These are phyloP conservation scores for Mugil cephalus DNA, from an alignment of 2,113 vertebrate species.

Conservation along the genomic window DNA sequence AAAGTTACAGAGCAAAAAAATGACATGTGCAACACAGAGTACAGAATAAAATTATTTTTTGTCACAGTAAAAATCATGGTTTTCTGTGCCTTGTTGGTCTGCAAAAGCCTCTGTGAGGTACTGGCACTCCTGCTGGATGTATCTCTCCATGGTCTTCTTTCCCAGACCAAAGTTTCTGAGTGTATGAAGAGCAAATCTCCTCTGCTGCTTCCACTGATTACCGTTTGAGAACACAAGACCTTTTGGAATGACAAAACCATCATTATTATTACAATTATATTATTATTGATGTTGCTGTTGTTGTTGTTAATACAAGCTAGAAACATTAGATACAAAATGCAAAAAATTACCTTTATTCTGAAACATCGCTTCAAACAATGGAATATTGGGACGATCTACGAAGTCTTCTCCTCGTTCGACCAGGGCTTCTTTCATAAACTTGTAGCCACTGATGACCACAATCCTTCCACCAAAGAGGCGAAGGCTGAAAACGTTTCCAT, in stretches of 20 bases:
- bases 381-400: constrained; percentile 51
- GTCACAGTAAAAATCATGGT: too few species aligned
- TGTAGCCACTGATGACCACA: constrained; percentile 75
- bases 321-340: neutral
- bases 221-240: constrained; percentile 78
- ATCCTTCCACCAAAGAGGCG: neutral
- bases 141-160: constrained; percentile 81
- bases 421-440: constrained; percentile 83
- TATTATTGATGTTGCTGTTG: too few species aligned
- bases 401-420: constrained; percentile 79
- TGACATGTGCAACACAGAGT: neutral
- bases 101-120: constrained; percentile 77
- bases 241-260: constrained; percentile 43
- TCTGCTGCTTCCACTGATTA: constrained; percentile 82
- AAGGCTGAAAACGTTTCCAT: constrained; percentile 76
- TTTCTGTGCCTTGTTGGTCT: constrained; percentile 80
- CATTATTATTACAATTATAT: neutral
- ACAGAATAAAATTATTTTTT: neutral
- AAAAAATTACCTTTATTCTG: constrained; percentile 63
- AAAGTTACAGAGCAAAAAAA: neutral
- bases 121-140: constrained; percentile 83
- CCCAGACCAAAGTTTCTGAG: constrained; percentile 88
- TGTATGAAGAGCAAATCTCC: constrained; percentile 82
- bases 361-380: constrained; percentile 3
- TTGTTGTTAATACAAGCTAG: too few species aligned